A percentile compares a stretch with the other conserved stretches of the same genome.
phyloP scores from a whole-genome alignment of 2,113 vertebrate species.

The Datnioides undecimradiatus region DNA sequence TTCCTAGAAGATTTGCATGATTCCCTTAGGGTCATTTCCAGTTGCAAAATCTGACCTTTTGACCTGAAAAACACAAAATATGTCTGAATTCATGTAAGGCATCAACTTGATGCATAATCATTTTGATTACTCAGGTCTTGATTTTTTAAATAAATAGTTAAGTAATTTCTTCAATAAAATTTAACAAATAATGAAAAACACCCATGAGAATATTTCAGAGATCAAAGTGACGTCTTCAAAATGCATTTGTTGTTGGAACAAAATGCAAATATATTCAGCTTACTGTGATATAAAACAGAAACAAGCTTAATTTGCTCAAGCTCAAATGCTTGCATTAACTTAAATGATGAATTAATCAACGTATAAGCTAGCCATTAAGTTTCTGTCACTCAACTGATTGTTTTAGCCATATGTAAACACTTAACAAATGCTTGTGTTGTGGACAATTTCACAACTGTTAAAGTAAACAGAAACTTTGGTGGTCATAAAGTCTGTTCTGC shows the following conservation, averaged over 20 bases:
- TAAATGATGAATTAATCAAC: not conserved
- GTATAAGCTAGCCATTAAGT: not conserved
- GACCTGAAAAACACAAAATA: not conserved
- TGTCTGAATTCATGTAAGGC: not conserved
- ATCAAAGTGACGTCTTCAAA: not conserved
- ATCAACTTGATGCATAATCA: not conserved
- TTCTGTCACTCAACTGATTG: not conserved
- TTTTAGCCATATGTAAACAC: not conserved
- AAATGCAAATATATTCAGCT: not conserved
- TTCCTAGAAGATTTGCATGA: slow-evolving; percentile 14
- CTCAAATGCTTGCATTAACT: not conserved
- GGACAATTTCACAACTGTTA: slow-evolving; percentile 15
- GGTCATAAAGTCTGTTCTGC: slow-evolving; percentile 18
- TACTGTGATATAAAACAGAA: not conserved
- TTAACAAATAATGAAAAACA: no score
- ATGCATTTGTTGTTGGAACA: not conserved
- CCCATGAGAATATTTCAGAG: not conserved
- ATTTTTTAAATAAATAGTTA: not conserved
- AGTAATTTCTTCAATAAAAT: slow-evolving; percentile 1
- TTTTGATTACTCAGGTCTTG: not conserved
- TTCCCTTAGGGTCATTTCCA: not conserved
- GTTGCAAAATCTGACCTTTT: not conserved
- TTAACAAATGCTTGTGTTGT: not conserved
- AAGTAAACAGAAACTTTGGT: slow-evolving; percentile 1
- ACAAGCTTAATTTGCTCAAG: not conserved